Percentiles rank a stretch among this genome's conserved stretches.
Evolutionary conservation across 2,113 vertebrate species (phyloP).

Genomic region (Aphyosemion australe): DNA sequence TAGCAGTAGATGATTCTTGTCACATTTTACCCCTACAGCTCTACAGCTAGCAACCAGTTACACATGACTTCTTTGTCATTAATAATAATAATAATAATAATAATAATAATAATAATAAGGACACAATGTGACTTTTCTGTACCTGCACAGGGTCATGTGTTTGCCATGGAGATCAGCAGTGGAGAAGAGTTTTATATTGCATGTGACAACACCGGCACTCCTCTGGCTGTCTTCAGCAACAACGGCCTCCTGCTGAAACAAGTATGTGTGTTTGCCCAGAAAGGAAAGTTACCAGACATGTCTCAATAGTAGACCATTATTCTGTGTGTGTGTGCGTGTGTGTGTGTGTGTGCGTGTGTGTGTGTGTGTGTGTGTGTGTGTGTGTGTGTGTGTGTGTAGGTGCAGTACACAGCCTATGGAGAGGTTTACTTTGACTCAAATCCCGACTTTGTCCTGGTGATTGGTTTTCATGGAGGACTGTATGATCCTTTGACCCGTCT

Average conservation of each 20-base stretch:
- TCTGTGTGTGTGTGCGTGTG: slow-evolving; percentile 2
- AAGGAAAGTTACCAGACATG: no score
- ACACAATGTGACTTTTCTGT: no score
- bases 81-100: no score
- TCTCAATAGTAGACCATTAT: neutral
- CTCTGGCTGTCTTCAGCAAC: slow-evolving; percentile 95
- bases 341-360: no score
- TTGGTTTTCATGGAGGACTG: slow-evolving; percentile 95
- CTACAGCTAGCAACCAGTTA: no score
- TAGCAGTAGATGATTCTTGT: no score
- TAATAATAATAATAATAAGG: no score
- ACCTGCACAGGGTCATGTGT: slow-evolving; percentile 86
- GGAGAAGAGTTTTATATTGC: slow-evolving; percentile 99
- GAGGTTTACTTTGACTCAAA: slow-evolving; percentile 99
- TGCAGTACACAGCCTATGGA: slow-evolving; percentile 96
- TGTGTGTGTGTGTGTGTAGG: slow-evolving; percentile 56
- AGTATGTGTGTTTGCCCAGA: slow-evolving; percentile 28
- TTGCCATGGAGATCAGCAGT: slow-evolving; percentile 99
- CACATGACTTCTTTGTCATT: no score
- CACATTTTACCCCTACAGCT: no score
- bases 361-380: slow-evolving; percentile 4
- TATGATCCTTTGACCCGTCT: slow-evolving; percentile 95
- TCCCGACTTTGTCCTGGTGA: slow-evolving; percentile 95
- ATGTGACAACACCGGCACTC: slow-evolving; percentile 95
- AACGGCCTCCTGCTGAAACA: slow-evolving; percentile 94